phyloP scores from a whole-genome alignment of 2,113 vertebrate genomes.

The Seriola aureovittata region DNA sequence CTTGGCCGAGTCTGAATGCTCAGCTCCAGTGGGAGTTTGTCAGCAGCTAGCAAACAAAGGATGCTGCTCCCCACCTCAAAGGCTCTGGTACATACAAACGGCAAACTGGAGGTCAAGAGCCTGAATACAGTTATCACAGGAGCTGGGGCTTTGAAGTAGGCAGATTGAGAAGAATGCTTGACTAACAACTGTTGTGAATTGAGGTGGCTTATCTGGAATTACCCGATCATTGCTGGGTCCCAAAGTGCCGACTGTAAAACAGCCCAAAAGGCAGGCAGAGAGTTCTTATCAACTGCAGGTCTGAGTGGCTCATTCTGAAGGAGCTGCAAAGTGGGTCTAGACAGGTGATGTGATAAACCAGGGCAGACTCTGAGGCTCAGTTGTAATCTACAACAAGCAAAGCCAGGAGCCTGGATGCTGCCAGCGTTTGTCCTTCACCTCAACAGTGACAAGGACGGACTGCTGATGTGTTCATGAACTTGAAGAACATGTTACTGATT shows the following conservation, averaged over 20 bases:
- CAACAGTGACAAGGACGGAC: slow-evolving; percentile 24
- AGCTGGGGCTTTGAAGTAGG: slow-evolving; percentile 69
- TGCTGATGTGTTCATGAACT: slow-evolving; percentile 9
- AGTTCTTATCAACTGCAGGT: slow-evolving; percentile 64
- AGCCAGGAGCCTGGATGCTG: slow-evolving; percentile 36
- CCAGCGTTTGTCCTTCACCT: slow-evolving; percentile 23
- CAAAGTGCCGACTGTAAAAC: slow-evolving; percentile 48
- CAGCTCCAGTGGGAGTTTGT: slow-evolving; percentile 74
- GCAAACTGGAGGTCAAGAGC: slow-evolving; percentile 70
- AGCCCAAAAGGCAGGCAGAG: slow-evolving; percentile 35
- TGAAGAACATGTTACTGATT: slow-evolving; percentile 14
- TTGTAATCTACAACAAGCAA: slow-evolving; percentile 46
- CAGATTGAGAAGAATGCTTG: slow-evolving; percentile 57
- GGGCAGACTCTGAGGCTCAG: slow-evolving; percentile 45
- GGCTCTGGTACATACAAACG: slow-evolving; percentile 42
- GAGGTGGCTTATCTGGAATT: slow-evolving; percentile 73
- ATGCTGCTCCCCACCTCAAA: slow-evolving; percentile 75
- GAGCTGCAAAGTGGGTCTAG: slow-evolving; percentile 65
- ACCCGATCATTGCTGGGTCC: slow-evolving; percentile 48
- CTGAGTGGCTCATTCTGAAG: slow-evolving; percentile 52
- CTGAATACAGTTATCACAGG: slow-evolving; percentile 71
- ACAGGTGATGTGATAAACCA: slow-evolving; percentile 67
- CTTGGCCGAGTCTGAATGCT: slow-evolving; percentile 69
- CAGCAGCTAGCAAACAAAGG: slow-evolving; percentile 74
- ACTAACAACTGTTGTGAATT: slow-evolving; percentile 61